Evolutionary conservation across 2,888 invertebrate species (phyloP).

Genomic region (Tenthredo amoena): DNA sequence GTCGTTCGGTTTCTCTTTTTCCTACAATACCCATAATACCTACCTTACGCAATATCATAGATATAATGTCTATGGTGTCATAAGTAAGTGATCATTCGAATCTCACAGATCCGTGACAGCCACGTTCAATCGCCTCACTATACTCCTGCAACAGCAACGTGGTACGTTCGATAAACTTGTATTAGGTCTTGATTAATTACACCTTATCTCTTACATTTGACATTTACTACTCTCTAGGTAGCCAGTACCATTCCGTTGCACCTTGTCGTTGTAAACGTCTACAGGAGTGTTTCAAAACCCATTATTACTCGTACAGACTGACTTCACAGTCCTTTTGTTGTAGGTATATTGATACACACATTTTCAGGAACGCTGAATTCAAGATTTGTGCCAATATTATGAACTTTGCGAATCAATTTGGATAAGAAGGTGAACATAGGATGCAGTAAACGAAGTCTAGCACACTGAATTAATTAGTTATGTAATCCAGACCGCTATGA

Average conservation of each 20-base stretch:
- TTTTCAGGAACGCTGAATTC: background rate
- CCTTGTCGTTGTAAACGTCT: background rate
- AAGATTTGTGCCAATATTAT: background rate
- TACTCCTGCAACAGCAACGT: background rate
- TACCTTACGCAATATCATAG: slow-evolving; percentile 2
- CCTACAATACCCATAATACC: slow-evolving; percentile 2
- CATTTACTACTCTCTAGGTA: slow-evolving; percentile 2
- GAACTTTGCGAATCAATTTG: background rate
- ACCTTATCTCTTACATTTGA: slow-evolving; percentile 12
- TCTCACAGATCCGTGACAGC: background rate
- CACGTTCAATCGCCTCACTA: background rate
- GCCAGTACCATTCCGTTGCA: background rate
- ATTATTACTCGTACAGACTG: background rate
- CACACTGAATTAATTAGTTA: background rate
- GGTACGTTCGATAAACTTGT: slow-evolving; percentile 3
- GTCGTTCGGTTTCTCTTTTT: slow-evolving; percentile 19
- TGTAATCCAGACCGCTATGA: background rate
- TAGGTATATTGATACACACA: background rate
- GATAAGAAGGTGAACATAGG: background rate
- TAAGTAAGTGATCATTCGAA: slow-evolving; percentile 24
- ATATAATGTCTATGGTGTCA: background rate
- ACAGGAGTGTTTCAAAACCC: background rate
- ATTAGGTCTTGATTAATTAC: slow-evolving; percentile 25
- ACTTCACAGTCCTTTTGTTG: background rate
- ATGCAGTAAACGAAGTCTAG: background rate